phyloP scores from a whole-genome alignment of 2,888 invertebrate genomes.

The Caenorhabditis zanzibari region DNA sequence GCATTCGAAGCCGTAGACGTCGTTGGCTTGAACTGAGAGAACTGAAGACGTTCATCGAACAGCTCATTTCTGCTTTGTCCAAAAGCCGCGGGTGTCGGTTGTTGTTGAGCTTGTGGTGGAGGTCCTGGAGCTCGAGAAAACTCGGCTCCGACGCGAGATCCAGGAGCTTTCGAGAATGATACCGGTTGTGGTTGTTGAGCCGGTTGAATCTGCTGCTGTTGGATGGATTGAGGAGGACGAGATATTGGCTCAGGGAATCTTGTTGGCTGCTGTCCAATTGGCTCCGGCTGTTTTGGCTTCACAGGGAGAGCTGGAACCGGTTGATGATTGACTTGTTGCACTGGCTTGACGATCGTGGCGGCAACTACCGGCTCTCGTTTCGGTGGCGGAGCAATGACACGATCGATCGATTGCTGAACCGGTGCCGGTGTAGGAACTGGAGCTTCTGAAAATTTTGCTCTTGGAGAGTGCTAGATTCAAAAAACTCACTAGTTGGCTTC shows the following conservation, averaged over 20 bases:
- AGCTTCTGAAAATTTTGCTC: neutral
- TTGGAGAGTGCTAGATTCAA: neutral
- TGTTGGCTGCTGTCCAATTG: conserved; percentile 9
- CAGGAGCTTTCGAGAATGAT: conserved; percentile 47
- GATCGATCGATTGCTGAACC: conserved; percentile 15
- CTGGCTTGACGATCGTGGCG: conserved; percentile 39
- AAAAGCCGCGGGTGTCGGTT: neutral
- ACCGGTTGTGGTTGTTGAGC: conserved; percentile 8
- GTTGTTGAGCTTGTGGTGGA: conserved; percentile 1
- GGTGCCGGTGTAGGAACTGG: neutral
- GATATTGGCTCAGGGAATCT: conserved; percentile 25
- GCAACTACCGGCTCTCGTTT: conserved; percentile 29
- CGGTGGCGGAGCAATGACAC: conserved; percentile 41
- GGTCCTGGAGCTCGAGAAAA: conserved; percentile 31
- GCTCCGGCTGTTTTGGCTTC: conserved; percentile 20
- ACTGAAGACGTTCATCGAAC: conserved; percentile 34
- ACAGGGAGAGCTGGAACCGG: neutral
- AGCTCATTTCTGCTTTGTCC: conserved; percentile 15
- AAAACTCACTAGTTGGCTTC: conserved; percentile 16
- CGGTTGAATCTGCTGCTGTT: neutral
- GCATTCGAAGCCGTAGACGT: neutral
- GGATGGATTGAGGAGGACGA: conserved; percentile 12
- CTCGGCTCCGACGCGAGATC: conserved; percentile 28
- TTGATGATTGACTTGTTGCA: conserved; percentile 17
- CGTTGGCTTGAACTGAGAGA: conserved; percentile 42